These are phyloP conservation scores for Otolemur garnettii DNA, from an alignment of 2,113 vertebrate genomes.

Conservation along the genomic window DNA sequence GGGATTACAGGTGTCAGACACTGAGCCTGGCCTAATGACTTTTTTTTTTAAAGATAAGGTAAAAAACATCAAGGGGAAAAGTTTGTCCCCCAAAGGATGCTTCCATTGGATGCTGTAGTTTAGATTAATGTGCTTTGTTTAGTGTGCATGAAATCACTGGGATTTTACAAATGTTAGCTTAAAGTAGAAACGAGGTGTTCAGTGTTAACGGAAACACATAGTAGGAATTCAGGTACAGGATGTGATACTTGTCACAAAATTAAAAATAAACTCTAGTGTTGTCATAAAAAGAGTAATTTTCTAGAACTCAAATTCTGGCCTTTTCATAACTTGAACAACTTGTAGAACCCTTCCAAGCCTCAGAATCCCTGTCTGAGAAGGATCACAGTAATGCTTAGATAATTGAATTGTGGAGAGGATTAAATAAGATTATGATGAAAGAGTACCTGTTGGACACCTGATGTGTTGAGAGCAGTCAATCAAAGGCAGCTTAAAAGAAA, in stretches of 20 bases:
- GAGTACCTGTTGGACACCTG: not conserved
- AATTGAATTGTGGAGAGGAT: not conserved
- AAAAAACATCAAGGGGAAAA: not conserved
- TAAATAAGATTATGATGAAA: not conserved
- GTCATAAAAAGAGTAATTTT: not conserved
- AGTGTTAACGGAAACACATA: not conserved
- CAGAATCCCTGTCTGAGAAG: not conserved
- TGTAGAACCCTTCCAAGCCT: not conserved
- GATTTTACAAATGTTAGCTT: not conserved
- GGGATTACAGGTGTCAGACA: no score
- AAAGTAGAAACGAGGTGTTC: not conserved
- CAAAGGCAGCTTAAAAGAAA: not conserved
- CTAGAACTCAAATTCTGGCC: not conserved
- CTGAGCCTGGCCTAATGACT: no score
- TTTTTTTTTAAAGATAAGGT: no score
- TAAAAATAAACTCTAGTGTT: not conserved
- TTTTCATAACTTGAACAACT: not conserved
- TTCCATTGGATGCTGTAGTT: not conserved
- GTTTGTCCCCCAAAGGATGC: not conserved
- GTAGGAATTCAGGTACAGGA: not conserved
- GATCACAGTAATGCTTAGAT: not conserved
- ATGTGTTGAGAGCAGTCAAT: not conserved
- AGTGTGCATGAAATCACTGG: not conserved
- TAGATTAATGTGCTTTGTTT: not conserved
- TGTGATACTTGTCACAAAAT: not conserved